Base-by-base conservation (phyloP, 1,140 invertebrate genomes). In the Papilio polytes region DNA sequence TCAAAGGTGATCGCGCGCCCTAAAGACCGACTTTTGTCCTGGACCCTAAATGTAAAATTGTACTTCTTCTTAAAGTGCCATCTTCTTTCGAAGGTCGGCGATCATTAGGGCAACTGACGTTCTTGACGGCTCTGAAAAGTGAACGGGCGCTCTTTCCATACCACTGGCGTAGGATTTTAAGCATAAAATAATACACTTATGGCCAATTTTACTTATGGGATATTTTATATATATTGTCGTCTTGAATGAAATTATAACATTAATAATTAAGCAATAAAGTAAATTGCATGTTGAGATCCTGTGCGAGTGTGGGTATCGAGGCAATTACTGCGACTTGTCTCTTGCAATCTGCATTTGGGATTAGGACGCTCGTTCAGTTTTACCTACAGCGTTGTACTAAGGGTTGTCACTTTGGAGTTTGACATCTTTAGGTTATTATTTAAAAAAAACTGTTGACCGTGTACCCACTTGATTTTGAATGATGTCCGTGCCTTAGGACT, bases 361-460 rank as follows among this genome's bases (percentile, higher is more conserved):
- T 70, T 70, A 70, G 63, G 63, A 70, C 63, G 63, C 63, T 70
- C 63, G 63, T 70, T 70, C 63, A 70, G 63, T 70, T 70, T 70
- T 70, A 70, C 63, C 26, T 70, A 70, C 13, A 70, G 63, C 2
- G 63, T 15, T 15, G 63, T 15, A n/a, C 53, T 56, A 20, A 56
- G 6, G 53, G 53, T 8, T 56, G 53, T 56, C 53, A 20, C 53
- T 8, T 56, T 20, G 8, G 53, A 8, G 53, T 56, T 18, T 51
- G 6, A 51, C 7, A 8, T n/a, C n/a, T 18, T 18, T 18, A 20
- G 1, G 6, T 20, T 56, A n/a, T 56, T 20, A n/a, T 56, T 8
- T 56, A 56, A 8, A 9, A n/a, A 8, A 51, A 51, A 51, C 13
- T 4, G 48, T 6, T 51, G 15, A 51, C 48, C 4, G 15, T 18